Evolutionary conservation across 2,888 invertebrate species (phyloP).

Genomic region (Lasioglossum villosulum): DNA sequence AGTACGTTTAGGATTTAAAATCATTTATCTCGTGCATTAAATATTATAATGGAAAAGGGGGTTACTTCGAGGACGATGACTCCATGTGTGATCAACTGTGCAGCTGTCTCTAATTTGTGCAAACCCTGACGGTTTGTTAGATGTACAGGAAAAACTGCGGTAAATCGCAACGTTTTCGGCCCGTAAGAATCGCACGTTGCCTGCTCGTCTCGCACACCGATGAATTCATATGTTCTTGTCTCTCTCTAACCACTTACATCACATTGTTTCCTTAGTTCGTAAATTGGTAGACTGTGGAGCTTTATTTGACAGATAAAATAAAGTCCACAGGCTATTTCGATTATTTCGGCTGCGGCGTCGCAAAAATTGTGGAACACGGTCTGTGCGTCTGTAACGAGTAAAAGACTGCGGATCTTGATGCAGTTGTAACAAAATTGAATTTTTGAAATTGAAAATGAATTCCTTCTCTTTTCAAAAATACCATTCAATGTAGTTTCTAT

Average conservation of each 20-base stretch:
- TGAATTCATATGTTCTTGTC: background rate
- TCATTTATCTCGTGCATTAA: background rate
- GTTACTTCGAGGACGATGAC: background rate
- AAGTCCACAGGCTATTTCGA: background rate
- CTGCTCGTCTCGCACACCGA: background rate
- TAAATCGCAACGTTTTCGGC: background rate
- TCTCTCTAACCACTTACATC: background rate
- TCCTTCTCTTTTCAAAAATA: no score
- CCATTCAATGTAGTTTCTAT: no score
- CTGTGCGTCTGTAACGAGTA: background rate
- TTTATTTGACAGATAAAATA: background rate
- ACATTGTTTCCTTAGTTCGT: background rate
- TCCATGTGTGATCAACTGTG: background rate
- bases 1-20: background rate
- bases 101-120: background rate
- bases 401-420: no score
- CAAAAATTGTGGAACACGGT: background rate
- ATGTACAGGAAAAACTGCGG: background rate
- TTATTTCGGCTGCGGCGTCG: background rate
- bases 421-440: no score
- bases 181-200: background rate
- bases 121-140: background rate
- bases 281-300: background rate
- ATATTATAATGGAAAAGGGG: background rate
- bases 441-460: no score